Evolutionary conservation across 2,797 vertebrate genomes (phyloP).

Genomic region (Leuciscus waleckii): DNA sequence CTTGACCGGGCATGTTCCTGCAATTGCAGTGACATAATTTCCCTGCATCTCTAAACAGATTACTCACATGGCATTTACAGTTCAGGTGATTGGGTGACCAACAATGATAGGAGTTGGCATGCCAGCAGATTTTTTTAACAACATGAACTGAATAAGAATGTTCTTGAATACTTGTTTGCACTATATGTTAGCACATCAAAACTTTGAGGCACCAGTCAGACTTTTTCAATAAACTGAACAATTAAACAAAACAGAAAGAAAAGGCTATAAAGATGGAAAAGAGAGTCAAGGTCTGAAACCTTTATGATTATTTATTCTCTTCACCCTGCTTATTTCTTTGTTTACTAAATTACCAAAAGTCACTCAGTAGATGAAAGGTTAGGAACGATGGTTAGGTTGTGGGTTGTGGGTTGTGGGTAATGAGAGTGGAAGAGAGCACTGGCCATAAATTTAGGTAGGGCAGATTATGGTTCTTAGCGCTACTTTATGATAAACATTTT

Average conservation of each 20-base stretch:
- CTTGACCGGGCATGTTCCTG: not conserved
- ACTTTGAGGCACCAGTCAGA: not conserved
- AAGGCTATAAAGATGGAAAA: not conserved
- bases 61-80: not conserved
- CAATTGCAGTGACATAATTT: not conserved
- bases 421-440: too few species aligned
- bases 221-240: not conserved
- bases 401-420: too few species aligned
- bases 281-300: not conserved
- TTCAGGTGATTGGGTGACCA: not conserved
- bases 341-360: not conserved
- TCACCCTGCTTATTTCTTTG: not conserved
- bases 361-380: too few species aligned
- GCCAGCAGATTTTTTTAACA: not conserved
- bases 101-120: not conserved
- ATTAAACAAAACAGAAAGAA: not conserved
- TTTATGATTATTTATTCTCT: not conserved
- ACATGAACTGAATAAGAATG: not conserved
- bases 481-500: too few species aligned
- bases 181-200: slow-evolving; percentile 21
- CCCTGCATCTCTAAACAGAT: not conserved
- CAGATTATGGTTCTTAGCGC: too few species aligned
- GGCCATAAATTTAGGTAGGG: too few species aligned
- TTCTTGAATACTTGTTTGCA: not conserved
- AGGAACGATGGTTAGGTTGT: too few species aligned